Evolutionary conservation across 2,113 vertebrate genomes (phyloP).

Genomic region (Cettia cetti): DNA sequence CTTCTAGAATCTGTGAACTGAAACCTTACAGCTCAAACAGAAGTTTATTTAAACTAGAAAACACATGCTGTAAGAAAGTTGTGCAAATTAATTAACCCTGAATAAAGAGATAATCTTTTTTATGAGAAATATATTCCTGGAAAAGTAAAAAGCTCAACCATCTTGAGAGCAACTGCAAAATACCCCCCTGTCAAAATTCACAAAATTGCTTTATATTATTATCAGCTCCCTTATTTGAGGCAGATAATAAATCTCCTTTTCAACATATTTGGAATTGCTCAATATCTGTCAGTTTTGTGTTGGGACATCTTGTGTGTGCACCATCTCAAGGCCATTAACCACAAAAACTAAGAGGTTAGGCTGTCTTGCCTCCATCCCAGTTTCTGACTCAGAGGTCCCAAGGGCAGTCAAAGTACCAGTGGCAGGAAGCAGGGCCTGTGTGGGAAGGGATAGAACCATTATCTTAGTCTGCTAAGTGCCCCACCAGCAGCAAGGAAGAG

Average conservation of each 20-base stretch:
- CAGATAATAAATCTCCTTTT: neutral
- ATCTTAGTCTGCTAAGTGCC: neutral
- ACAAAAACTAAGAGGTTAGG: neutral
- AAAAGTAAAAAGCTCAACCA: neutral
- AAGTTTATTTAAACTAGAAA: neutral
- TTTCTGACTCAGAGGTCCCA: conserved; percentile 9
- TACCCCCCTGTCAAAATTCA: neutral
- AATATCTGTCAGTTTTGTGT: neutral
- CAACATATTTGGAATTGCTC: neutral
- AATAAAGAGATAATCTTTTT: neutral
- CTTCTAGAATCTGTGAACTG: neutral
- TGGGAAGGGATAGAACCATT: neutral
- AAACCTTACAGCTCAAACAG: neutral
- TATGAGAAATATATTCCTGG: neutral
- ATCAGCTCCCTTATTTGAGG: neutral
- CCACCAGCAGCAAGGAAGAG: neutral
- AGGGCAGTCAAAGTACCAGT: neutral
- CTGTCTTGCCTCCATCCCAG: neutral
- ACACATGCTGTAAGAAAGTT: neutral
- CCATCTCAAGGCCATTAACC: neutral
- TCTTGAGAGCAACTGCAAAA: neutral
- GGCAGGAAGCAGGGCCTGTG: neutral
- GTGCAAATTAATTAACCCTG: neutral
- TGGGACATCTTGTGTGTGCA: neutral
- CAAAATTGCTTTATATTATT: neutral